A percentile compares a stretch with the other conserved stretches of the same genome.
phyloP scores from a whole-genome alignment of 1,140 invertebrate genomes.

The Saxidomus purpurata region DNA sequence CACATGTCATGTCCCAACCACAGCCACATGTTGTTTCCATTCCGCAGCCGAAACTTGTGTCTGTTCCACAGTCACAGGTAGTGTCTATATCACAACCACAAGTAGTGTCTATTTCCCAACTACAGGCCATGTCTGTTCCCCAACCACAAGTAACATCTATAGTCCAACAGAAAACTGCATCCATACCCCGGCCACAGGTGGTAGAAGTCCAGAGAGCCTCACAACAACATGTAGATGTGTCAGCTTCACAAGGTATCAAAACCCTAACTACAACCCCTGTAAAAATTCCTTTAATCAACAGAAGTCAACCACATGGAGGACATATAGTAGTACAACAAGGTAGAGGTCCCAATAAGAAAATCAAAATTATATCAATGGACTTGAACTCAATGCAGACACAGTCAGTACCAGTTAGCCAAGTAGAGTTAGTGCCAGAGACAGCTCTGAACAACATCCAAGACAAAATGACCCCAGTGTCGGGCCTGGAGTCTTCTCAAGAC shows the following conservation, averaged over 20 bases:
- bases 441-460: neutral
- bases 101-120: neutral
- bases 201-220: neutral
- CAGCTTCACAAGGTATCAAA: neutral
- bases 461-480: neutral
- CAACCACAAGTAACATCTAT: neutral
- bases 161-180: neutral
- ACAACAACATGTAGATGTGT: neutral
- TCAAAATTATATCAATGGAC: constrained; percentile 27
- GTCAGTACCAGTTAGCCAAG: neutral
- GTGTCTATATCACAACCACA: neutral
- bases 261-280: neutral
- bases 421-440: neutral
- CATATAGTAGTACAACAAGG: constrained; percentile 33
- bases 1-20: neutral
- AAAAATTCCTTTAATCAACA: constrained; percentile 26
- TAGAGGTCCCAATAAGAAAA: neutral
- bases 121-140: neutral
- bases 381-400: neutral
- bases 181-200: neutral
- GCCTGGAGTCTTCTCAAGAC: neutral
- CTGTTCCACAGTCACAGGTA: neutral
- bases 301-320: neutral
- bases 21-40: neutral
- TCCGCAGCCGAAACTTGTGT: neutral